Conservation (phyloP, 2,888 invertebrate genomes). For the Platypus cylindrus region DNA sequence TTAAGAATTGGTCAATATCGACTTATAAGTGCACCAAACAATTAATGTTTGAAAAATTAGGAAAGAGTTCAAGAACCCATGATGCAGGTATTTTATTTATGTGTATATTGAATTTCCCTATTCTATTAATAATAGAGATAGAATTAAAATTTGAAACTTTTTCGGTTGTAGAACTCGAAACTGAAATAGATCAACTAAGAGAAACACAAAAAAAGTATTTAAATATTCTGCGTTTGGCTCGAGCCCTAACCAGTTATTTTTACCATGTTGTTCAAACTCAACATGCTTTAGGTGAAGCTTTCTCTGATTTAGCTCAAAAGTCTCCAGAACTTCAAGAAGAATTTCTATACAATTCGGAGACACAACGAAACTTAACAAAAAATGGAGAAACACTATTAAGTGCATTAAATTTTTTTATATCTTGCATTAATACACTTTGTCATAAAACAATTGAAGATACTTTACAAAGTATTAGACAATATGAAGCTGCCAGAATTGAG, state of each 20-base stretch:
- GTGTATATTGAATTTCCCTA: background rate
- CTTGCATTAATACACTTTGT: slow-evolving; percentile 88
- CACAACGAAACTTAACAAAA: slow-evolving; percentile 82
- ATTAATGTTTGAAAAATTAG: slow-evolving; percentile 88
- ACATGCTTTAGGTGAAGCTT: slow-evolving; percentile 83
- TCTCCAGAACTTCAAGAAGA: slow-evolving; percentile 91
- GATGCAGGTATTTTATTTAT: slow-evolving; percentile 51
- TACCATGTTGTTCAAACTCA: slow-evolving; percentile 77
- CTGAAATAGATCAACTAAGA: slow-evolving; percentile 81
- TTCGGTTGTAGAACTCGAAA: slow-evolving; percentile 65
- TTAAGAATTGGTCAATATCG: slow-evolving; percentile 95
- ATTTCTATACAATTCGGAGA: slow-evolving; percentile 91
- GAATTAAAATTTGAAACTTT: slow-evolving; percentile 3
- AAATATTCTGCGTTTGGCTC: slow-evolving; percentile 73
- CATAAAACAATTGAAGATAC: slow-evolving; percentile 98
- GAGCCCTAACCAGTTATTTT: slow-evolving; percentile 78
- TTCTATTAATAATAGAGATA: background rate
- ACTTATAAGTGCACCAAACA: slow-evolving; percentile 98
- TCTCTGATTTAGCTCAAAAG: slow-evolving; percentile 90
- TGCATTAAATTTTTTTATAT: slow-evolving; percentile 93
- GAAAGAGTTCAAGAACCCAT: slow-evolving; percentile 82
- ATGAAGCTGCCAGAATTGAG: slow-evolving; percentile 74
- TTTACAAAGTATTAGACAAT: slow-evolving; percentile 60
- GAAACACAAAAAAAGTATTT: slow-evolving; percentile 91
- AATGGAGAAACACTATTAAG: slow-evolving; percentile 88